Evolutionary conservation across 2,888 invertebrate genomes (phyloP), one percentile per base, ranked within the genome.

Genomic region (Rhamphomyia laevipes): DNA sequence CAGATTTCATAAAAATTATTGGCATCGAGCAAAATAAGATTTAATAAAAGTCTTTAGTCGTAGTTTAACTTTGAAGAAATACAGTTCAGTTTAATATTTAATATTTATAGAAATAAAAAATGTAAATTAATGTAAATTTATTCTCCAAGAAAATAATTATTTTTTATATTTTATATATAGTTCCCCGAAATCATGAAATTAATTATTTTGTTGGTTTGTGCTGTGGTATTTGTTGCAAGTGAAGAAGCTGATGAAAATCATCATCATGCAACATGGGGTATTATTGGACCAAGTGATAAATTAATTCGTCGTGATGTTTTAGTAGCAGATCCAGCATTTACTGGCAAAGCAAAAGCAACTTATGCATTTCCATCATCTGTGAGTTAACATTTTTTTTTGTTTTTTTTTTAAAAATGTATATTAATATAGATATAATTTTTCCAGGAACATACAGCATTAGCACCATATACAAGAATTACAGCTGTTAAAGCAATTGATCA

Each of bases 401-500:
- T 33, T 33, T 11, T 33, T 33, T 33, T 33, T 33, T 13, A 35
- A n/a, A n/a, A n/a, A 35, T 30, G 11, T 30, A 30, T 4, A 35
- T 35, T 35, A 5, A n/a, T 35, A 6, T 35, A 13, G 6, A 11
- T 30, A 30, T n/a, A 5, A 13, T 35, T 13, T 35, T 35, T 35
- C 13, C 9, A 35, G 35, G 35, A 35, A 2, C 13, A 13, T 35
- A 13, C 35, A 35, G n/a, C 35, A 35, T 35, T 35, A 35, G 7
- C 27, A 13, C 11, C 41, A 17, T n/a, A 31, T 21, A 27, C 16
- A 7, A 37, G 23, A 47, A 49, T 49, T 30, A 45, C 49, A 17
- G 44, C 33, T 23, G 51, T 60, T 43, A 51, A 53, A n/a, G 55
- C 45, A 1, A 27, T 60, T 7, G 71, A 72, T 47, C 63, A 63